Conservation (phyloP, 2,113 vertebrate genomes). For the Nothocercus julius region DNA sequence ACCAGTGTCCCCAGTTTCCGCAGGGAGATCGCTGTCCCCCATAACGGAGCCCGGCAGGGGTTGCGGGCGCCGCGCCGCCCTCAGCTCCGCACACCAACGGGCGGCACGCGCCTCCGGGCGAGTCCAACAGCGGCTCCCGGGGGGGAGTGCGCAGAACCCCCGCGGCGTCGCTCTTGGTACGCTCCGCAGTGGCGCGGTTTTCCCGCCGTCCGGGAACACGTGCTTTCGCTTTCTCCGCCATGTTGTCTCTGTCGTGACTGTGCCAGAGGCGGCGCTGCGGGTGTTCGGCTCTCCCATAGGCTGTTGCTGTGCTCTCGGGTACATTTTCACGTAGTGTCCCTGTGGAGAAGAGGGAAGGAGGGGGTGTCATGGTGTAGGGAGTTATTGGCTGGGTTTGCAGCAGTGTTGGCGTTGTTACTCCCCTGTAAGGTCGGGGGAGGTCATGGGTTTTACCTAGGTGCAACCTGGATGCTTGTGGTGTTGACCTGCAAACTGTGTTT, state of each 20-base stretch:
- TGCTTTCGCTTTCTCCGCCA: accelerated
- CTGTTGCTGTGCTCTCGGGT: accelerated
- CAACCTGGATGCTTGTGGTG: not conserved
- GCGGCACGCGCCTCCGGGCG: not conserved
- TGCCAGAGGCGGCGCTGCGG: accelerated
- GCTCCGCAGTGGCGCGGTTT: accelerated
- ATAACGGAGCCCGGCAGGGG: no score
- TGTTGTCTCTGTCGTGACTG: accelerated
- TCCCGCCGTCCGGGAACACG: not conserved
- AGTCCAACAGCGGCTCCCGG: not conserved
- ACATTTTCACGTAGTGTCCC: accelerated
- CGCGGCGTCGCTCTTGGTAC: not conserved
- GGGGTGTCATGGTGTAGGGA: accelerated
- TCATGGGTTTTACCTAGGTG: not conserved
- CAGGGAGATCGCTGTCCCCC: accelerated
- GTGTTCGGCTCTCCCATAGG: accelerated
- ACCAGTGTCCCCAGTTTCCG: accelerated
- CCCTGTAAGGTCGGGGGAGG: not conserved
- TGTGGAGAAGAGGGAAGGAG: no score
- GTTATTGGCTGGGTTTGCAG: not conserved
- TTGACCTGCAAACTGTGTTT: not conserved
- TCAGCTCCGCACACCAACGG: accelerated
- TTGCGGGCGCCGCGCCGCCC: no score
- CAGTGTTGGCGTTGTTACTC: accelerated
- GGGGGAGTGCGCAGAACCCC: accelerated